Conservation (phyloP, 2,797 vertebrate genomes). For the Remorina albescens region DNA sequence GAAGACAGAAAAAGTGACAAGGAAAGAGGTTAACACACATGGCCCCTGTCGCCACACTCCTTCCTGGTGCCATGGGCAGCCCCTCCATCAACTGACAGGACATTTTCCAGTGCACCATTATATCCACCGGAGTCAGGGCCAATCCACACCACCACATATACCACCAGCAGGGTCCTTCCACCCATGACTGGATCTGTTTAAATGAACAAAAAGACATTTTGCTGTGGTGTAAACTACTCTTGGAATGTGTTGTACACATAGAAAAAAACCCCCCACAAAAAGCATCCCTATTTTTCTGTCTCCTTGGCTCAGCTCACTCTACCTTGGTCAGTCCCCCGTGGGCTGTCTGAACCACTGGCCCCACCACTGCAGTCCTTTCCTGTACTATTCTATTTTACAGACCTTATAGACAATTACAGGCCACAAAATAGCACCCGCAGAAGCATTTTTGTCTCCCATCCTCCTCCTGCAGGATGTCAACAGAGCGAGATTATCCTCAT, state of each 20-base stretch:
- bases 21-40: conserved; percentile 81
- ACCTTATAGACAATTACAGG: conserved; percentile 72
- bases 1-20: conserved; percentile 75
- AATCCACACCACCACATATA: conserved; percentile 59
- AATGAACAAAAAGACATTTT: conserved; percentile 62
- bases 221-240: conserved; percentile 47
- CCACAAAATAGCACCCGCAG: conserved; percentile 64
- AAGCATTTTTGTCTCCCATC: conserved; percentile 48
- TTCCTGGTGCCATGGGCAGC: conserved; percentile 79
- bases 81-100: conserved; percentile 83
- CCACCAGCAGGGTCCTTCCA: conserved; percentile 68
- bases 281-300: conserved; percentile 49
- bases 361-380: conserved; percentile 58
- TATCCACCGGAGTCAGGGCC: conserved; percentile 76
- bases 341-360: conserved; percentile 53
- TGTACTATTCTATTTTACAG: conserved; percentile 68
- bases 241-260: conserved; percentile 44
- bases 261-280: conserved; percentile 40
- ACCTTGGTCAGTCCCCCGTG: conserved; percentile 53
- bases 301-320: conserved; percentile 52
- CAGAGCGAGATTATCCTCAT: conserved; percentile 57
- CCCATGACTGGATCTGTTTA: conserved; percentile 69
- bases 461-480: conserved; percentile 58
- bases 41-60: conserved; percentile 77
- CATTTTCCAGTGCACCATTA: conserved; percentile 79